A percentile compares a stretch with the other conserved stretches of the same genome.
Evolutionary conservation across 2,113 vertebrate species (phyloP).

Genomic region (Archocentrus centrarchus): DNA sequence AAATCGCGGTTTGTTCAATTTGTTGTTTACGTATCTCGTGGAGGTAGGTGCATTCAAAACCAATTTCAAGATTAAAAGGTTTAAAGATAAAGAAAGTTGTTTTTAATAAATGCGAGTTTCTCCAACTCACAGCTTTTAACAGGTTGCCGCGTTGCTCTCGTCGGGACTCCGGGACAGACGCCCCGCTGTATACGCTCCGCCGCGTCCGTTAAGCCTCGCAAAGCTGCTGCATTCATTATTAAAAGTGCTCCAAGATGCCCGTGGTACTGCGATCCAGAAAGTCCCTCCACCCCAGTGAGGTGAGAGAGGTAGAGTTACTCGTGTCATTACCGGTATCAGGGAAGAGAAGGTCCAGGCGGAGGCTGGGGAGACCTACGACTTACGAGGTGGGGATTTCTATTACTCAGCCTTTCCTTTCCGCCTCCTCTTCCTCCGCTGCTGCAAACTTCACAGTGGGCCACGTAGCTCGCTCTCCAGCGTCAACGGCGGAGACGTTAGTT

Average conservation of each 20-base stretch:
- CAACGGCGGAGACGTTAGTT: slow-evolving; percentile 6
- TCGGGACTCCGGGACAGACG: background rate
- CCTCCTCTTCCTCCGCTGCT: slow-evolving; percentile 67
- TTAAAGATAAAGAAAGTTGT: rapidly evolving
- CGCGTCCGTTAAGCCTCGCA: slow-evolving; percentile 12
- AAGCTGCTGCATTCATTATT: slow-evolving; percentile 29
- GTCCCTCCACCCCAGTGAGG: background rate
- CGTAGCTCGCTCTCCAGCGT: slow-evolving; percentile 60
- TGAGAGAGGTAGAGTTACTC: background rate
- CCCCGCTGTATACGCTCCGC: background rate
- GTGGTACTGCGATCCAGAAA: slow-evolving; percentile 60
- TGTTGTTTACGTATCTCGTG: slow-evolving; percentile 45
- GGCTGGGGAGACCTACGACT: background rate
- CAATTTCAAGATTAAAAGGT: no score
- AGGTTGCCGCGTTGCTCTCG: background rate
- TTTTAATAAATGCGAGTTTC: rapidly evolving
- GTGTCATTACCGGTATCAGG: background rate
- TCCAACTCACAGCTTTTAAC: background rate
- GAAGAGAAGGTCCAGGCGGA: slow-evolving; percentile 42
- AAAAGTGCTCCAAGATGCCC: slow-evolving; percentile 49
- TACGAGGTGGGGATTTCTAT: slow-evolving; percentile 61
- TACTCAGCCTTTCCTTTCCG: slow-evolving; percentile 70
- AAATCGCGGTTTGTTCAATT: slow-evolving; percentile 80
- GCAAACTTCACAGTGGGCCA: slow-evolving; percentile 58
- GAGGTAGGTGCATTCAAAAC: background rate